Evolutionary conservation across 92 coral and sea anemone species (phyloP).

Genomic region (Porites cylindrica): DNA sequence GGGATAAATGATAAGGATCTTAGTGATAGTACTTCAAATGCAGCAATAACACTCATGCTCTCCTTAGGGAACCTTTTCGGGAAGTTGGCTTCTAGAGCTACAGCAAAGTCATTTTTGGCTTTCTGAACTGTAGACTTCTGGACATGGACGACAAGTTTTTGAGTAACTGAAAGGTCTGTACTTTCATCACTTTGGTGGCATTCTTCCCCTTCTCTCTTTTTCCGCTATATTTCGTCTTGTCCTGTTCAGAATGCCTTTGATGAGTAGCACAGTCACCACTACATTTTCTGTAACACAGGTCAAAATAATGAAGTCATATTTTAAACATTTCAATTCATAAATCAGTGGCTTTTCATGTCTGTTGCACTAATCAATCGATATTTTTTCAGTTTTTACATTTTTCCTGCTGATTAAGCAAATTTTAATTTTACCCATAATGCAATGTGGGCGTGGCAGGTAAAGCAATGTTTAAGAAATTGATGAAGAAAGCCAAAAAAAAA

Average conservation of each 20-base stretch:
- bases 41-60: slow-evolving; percentile 11
- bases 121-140: slow-evolving; percentile 6
- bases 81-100: slow-evolving; percentile 6
- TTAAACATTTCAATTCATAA: not conserved
- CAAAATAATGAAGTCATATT: not conserved
- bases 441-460: slow-evolving; percentile 20
- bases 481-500: not conserved
- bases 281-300: slow-evolving; percentile 24
- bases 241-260: not conserved
- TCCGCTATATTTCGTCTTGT: no score
- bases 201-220: no score
- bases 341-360: slow-evolving; percentile 15
- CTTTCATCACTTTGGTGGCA: no score
- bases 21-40: slow-evolving; percentile 4
- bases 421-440: slow-evolving; percentile 49
- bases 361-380: not conserved
- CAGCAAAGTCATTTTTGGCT: slow-evolving; percentile 6
- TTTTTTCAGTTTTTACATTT: not conserved
- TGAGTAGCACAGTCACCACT: slow-evolving; percentile 30
- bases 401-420: not conserved
- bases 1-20: slow-evolving; percentile 15
- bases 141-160: slow-evolving; percentile 5
- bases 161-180: not conserved
- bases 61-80: slow-evolving; percentile 22
- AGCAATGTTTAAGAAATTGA: not conserved